phyloP scores from a whole-genome alignment of 2,113 vertebrate genomes.

The Sebastes schlegelii region DNA sequence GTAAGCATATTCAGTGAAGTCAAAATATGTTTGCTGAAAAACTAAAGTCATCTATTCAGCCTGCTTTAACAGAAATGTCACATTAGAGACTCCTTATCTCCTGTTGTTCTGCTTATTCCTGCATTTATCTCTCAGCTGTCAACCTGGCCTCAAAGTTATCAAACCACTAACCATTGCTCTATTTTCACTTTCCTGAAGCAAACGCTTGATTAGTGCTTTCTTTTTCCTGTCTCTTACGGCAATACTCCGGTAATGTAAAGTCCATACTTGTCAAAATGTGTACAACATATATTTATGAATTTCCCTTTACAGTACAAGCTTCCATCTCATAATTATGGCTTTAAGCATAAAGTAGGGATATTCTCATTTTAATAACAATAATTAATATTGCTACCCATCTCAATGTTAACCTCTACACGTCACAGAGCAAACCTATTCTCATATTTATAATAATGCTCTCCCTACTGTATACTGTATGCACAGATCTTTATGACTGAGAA shows the following conservation, averaged over 20 bases:
- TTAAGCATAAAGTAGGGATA: neutral
- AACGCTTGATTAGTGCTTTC: neutral
- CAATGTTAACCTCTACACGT: neutral
- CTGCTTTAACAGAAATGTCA: constrained; percentile 10
- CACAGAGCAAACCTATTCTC: neutral
- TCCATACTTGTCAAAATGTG: neutral
- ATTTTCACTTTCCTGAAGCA: neutral
- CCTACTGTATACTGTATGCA: neutral
- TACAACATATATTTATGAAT: neutral
- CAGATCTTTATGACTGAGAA: constrained; percentile 26
- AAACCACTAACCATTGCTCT: neutral
- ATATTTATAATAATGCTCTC: constrained; percentile 10
- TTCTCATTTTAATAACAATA: neutral
- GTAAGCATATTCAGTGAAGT: constrained; percentile 35
- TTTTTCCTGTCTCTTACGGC: neutral
- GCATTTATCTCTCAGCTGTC: constrained; percentile 16
- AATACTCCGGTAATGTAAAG: neutral
- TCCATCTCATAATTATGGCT: neutral
- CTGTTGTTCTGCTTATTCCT: constrained; percentile 33
- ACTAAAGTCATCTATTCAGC: constrained; percentile 16
- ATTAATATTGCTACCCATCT: neutral
- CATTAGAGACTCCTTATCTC: constrained; percentile 5
- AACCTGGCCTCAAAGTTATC: neutral
- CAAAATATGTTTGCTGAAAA: constrained; percentile 26
- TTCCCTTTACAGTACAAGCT: neutral